phyloP scores from a whole-genome alignment of 2,888 invertebrate genomes.

The Thelaira solivaga region DNA sequence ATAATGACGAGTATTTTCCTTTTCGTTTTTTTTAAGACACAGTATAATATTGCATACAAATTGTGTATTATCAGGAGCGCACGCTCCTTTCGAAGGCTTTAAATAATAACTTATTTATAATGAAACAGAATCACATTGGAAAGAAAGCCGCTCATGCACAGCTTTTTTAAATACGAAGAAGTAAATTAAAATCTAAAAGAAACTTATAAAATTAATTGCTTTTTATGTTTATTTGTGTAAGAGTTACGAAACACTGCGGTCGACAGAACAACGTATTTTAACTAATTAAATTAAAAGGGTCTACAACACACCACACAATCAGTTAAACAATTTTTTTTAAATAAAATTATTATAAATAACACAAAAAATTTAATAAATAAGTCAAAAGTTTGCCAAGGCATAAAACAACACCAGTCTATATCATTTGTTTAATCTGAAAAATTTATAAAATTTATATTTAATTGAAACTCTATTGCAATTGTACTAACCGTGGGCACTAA shows the following conservation, averaged over 20 bases:
- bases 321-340: conserved; percentile 19
- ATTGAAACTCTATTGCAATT: not conserved
- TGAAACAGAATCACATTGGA: conserved; percentile 44
- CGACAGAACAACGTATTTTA: too few relatives aligned
- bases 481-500: conserved; percentile 74
- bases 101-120: not conserved
- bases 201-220: too few relatives aligned
- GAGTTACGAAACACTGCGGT: too few relatives aligned
- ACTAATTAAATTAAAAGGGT: too few relatives aligned
- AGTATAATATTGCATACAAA: conserved; percentile 12
- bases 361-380: conserved; percentile 49
- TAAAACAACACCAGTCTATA: not conserved
- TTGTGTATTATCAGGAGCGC: conserved; percentile 1
- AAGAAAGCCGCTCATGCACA: conserved; percentile 26
- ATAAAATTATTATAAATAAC: conserved; percentile 40
- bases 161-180: conserved; percentile 24
- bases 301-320: too few relatives aligned
- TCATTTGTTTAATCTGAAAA: conserved; percentile 67
- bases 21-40: conserved; percentile 4
- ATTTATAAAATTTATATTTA: not conserved
- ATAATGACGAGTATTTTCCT: conserved; percentile 57
- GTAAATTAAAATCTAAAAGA: not conserved
- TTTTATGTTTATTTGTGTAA: too few relatives aligned
- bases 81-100: too few relatives aligned
- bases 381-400: conserved; percentile 13